Evolutionary conservation across 2,113 vertebrate species (phyloP), one percentile per base, ranked within the genome.

Genomic region (Tetrao urogallus): DNA sequence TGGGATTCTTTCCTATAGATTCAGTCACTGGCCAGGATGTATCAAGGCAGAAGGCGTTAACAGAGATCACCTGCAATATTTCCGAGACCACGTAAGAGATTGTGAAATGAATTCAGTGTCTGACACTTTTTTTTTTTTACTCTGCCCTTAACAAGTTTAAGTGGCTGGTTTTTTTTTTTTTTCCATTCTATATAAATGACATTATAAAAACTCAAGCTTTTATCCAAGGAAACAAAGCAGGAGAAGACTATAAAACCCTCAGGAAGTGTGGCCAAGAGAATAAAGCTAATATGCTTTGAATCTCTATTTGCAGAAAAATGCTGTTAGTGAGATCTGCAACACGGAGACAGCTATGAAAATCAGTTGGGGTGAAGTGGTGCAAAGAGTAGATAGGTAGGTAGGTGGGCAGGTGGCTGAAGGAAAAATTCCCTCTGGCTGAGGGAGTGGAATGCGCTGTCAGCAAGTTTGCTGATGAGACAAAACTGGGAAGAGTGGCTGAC

Each of bases 151-250:
- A 45, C 60, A 34, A 88, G 13, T 34, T 47, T 30, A 64, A 64
- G 30, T 60, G 30, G 16, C 17, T 57, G 50, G 7, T 36, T 36
- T 13, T 6, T 4, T 36, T 24, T 61, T 50, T 81, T 52, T 79
- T 79, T 86, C 3, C 83, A 96, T 64, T 95, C 77, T 93, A 99
- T 99, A 99, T 99, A 92, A 94, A 98, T 45, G 98, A 99, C 20
- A 98, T 99, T 92, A 96, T 99, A 94, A 99, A 99, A 97, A 99
- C 99, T 93, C 99, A 99, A 97, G 99, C 99, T 19, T 99, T 99
- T 88, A 99, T 99, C 75, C 98, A 99, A 96, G 99, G 99, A 80
- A 99, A 99, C 97, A 99, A 99, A 97, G 99, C 99, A 47, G 98
- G 99, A 76, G 99, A 99, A 48, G 99, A 99, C 97, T 99, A 99